Base-by-base conservation (phyloP, 1,140 invertebrate species). In the Pygmarrhopalites habei region DNA sequence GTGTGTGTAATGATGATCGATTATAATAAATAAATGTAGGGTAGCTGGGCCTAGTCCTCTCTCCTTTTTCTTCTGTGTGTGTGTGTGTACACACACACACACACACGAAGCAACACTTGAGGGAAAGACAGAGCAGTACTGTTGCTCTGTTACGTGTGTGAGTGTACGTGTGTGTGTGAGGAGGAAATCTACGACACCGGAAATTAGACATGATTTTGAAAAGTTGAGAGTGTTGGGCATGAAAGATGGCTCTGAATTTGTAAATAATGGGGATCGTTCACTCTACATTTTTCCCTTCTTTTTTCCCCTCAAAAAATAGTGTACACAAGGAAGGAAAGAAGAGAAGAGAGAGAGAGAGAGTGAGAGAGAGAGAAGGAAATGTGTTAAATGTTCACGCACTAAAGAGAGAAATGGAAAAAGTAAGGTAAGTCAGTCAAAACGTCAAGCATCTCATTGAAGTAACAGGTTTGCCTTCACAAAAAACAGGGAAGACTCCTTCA, bases 391-490 rank as follows among this genome's bases (percentile, higher is more conserved):
- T n/a, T 12, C 39, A 41, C 12, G 39, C 12, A 41, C 12, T 15
- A 19, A 52, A 52, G 49, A 29, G 49, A 52, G 28, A 25, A 28
- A 52, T 28, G 28, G 49, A n/a, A 43, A 49, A 58, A 53, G 32
- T 28, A 58, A 63, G 62, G 61, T n/a, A 57, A 67, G 30, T 59
- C 49, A 64, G 66, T 67, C 58, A 64, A 64, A 23, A 64, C 58
- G 65, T 69, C 67, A 69, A 69, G 67, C 58, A 66, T 61, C 64
- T 69, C 64, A 69, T 69, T 65, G 64, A 66, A 57, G 67, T 69
- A 69, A 69, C 67, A 69, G 67, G 67, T 69, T 69, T 69, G 61
- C 32, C 47, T n/a, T n/a, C 58, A 58, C 1, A 26, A 15, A n/a
- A 10, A 12, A n/a, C 23, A 47, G n/a, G 44, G 17, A 21, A 21